Evolutionary conservation across 1,140 invertebrate genomes (phyloP), one percentile per base, ranked within the genome.

Genomic region (Lepidurus couesii): DNA sequence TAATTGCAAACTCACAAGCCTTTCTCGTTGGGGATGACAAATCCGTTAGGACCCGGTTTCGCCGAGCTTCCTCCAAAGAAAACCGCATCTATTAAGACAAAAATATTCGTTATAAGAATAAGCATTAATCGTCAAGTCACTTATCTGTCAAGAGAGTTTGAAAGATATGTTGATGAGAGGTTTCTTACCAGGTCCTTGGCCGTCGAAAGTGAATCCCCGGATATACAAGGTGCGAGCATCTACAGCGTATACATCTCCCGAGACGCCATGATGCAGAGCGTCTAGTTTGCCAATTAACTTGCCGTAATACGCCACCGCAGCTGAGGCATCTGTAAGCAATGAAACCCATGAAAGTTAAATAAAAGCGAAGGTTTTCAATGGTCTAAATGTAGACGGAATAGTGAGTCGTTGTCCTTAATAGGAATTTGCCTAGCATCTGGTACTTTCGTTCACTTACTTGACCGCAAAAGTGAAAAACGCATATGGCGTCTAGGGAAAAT

Each of bases 161-260:
- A 44, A 76, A 34, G 34, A 80, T 26, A 42, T 13, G 42, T 76
- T 13, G 9, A 79, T 42, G 73, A 53, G 42, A 75, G 42, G 53
- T 21, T 13, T 85, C 85, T 86, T 84, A 95, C 93, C 92, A 85
- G 94, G 94, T 75, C 93, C 95, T 84, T 92, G 90, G 79, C 95
- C 94, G 82, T 96, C 94, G 83, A 96, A 96, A 24, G 89, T 92
- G 83, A 96, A 95, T 84, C 92, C 91, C 84, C 93, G 92, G 81
- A 97, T 89, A 86, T 93, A 93, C 45, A 97, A 84, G 45, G 94
- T 96, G 81, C 92, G 87, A 43, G 91, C 91, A 85, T 96, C 94
- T 0, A 95, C 93, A 1, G 93, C 94, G 84, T 91, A 96, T 43
- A 96, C 92, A 83, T 92, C 90, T 13, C 95, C 95, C 78, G 89